These are phyloP conservation scores for Volucella bombylans DNA, from an alignment of 2,888 invertebrate genomes.

Conservation along the genomic window DNA sequence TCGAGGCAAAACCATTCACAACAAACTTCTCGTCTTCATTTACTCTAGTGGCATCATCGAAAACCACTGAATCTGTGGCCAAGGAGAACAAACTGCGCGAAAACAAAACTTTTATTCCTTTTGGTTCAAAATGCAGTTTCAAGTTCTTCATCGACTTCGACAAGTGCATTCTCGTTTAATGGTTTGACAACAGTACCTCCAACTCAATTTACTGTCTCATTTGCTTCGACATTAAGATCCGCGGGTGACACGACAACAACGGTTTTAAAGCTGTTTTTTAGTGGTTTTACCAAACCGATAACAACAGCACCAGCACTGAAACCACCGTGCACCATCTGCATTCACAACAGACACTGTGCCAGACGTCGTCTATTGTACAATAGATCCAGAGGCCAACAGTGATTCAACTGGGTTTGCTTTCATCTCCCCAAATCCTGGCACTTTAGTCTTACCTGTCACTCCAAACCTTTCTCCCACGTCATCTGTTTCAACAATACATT, in stretches of 20 bases:
- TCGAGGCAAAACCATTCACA: conserved; percentile 35
- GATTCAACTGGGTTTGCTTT: conserved; percentile 53
- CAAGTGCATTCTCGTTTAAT: too few relatives aligned
- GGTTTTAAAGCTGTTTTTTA: conserved; percentile 40
- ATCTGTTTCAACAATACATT: conserved; percentile 37
- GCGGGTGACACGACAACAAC: conserved; percentile 36
- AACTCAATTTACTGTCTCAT: too few relatives aligned
- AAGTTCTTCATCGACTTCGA: conserved; percentile 27
- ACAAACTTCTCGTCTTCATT: conserved; percentile 51
- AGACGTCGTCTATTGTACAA: not conserved
- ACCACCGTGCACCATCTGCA: conserved; percentile 14
- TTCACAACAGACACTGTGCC: conserved; percentile 39
- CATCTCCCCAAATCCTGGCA: conserved; percentile 50
- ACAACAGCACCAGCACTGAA: not conserved
- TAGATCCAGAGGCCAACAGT: not conserved
- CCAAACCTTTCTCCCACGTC: conserved; percentile 56
- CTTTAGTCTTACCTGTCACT: conserved; percentile 52
- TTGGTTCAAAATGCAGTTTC: not conserved
- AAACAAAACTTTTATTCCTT: conserved; percentile 32
- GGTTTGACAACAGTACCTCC: too few relatives aligned
- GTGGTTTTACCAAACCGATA: conserved; percentile 43
- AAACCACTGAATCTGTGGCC: conserved; percentile 7
- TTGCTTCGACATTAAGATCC: conserved; percentile 18
- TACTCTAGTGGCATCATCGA: conserved; percentile 50
- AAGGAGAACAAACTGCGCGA: conserved; percentile 61